Evolutionary conservation across 2,888 invertebrate species (phyloP), one percentile per base, ranked within the genome.

Genomic region (Neoascia interrupta): DNA sequence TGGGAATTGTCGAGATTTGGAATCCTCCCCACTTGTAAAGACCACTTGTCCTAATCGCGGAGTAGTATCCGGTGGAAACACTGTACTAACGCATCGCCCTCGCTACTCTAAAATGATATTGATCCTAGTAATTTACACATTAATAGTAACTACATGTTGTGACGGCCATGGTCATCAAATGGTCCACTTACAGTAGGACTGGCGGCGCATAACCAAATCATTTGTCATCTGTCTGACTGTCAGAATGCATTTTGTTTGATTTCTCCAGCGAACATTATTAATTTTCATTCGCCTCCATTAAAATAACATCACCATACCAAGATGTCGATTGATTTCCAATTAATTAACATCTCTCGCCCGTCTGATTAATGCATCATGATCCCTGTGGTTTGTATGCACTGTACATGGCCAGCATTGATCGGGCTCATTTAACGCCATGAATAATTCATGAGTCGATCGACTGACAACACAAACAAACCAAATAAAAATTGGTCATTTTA

Each of bases 401-500:
- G 18, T 43, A 37, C 36, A 31, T 51, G n/a, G 41, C 18, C 13
- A 36, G 36, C 53, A 37, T 10, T 34, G 70, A 47, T 47, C 63
- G 34, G 39, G 47, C 60, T 61, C 16, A 34, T 63, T 69, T 64
- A 45, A 19, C 13, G 36, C 43, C 66, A 79, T 79, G 79, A 43
- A 66, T 72, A 51, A 79, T 79, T 58, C 73, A 79, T 79, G 45
- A 72, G 16, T 11, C 19, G 34, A 69, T n/a, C 36, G 36, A 3
- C 36, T 11, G n/a, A n/a, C n/a, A n/a, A n/a, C 26, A 37, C 56
- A 64, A 26, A 64, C 34, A 28, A 54, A 56, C 45, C 49, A 53
- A 72, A 68, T 63, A 72, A 66, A 74, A 75, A 81, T 75, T 66
- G 73, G 61, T 66, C 73, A 73, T 60, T 69, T 69, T 75, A 60